A percentile compares a stretch with the other conserved stretches of the same genome.
Evolutionary conservation across 2,888 invertebrate species (phyloP).

Genomic region (Halictus quadricinctus): DNA sequence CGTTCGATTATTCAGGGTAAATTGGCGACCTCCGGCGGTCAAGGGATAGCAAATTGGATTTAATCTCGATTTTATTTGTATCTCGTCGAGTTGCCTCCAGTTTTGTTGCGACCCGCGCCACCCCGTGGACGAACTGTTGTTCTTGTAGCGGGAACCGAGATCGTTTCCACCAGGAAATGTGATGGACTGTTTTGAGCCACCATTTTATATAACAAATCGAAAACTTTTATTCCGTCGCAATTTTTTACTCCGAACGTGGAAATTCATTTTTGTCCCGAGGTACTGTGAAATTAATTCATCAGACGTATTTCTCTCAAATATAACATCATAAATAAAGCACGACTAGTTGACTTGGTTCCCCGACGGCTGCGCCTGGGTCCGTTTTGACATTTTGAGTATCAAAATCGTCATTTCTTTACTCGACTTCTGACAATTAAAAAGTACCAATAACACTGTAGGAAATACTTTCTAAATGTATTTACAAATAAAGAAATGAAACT

Average conservation of each 20-base stretch:
- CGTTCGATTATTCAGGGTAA: slow-evolving; percentile 18
- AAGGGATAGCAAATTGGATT: background rate
- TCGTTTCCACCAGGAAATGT: background rate
- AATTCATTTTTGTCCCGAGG: background rate
- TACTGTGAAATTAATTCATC: background rate
- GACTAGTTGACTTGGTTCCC: no score
- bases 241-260: background rate
- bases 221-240: background rate
- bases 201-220: background rate
- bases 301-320: background rate
- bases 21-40: background rate
- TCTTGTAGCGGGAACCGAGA: background rate
- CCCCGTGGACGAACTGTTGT: background rate
- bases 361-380: no score
- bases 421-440: no score
- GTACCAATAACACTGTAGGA: no score
- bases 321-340: background rate
- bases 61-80: slow-evolving; percentile 13
- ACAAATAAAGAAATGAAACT: no score
- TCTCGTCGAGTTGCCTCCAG: background rate
- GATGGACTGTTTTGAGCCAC: background rate
- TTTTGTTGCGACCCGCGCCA: background rate
- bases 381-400: no score
- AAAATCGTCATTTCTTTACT: no score
- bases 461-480: no score